Evolutionary conservation across 2,797 vertebrate genomes (phyloP).

Genomic region (Notamacropus eugenii): DNA sequence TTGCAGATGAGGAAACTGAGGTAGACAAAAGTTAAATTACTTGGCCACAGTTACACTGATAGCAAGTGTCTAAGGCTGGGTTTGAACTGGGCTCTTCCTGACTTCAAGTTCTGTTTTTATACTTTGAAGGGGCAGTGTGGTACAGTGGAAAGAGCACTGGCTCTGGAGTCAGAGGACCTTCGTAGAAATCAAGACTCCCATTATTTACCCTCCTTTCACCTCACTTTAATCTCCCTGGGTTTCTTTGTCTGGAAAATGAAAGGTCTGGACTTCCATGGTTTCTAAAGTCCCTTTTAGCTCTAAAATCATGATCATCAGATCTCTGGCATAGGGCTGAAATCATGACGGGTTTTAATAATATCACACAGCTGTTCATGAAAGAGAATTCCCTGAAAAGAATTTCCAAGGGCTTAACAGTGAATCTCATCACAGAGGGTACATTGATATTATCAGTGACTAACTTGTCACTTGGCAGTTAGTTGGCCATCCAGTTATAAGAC

Average conservation of each 20-base stretch:
- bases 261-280: neutral
- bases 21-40: neutral
- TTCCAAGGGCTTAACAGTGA: neutral
- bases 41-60: neutral
- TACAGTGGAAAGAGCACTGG: neutral
- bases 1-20: neutral
- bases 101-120: neutral
- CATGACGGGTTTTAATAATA: neutral
- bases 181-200: neutral
- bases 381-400: conserved; percentile 2
- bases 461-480: conserved; percentile 13
- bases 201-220: neutral
- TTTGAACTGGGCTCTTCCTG: neutral
- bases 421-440: neutral
- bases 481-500: conserved; percentile 33
- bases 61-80: neutral
- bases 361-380: neutral
- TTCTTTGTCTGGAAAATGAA: neutral
- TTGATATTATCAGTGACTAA: neutral
- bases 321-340: neutral
- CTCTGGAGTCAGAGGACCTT: neutral
- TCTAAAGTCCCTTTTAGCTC: neutral
- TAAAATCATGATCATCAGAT: neutral
- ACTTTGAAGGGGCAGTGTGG: neutral
- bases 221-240: neutral